Base-by-base conservation (phyloP, 2,113 vertebrate species). In the Hypocryptadius cinnamomeus region DNA sequence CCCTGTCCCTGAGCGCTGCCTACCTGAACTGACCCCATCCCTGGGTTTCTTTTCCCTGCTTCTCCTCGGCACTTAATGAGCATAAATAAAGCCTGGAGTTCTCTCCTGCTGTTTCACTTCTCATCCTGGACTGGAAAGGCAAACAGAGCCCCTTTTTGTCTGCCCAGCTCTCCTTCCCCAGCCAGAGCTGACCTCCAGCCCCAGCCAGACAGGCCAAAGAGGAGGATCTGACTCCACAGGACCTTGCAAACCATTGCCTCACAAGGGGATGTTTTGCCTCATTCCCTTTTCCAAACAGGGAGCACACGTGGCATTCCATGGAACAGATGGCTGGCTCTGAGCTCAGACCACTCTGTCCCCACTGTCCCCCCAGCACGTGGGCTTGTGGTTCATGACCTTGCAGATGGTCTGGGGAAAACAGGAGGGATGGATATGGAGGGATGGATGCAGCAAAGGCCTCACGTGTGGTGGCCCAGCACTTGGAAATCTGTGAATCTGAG, bases 1-100 rank as follows among this genome's bases (percentile, higher is more conserved):
- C 35, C 19, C 25, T 11, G 31, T 40, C 22, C 21, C 37, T 4
- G 6, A 53, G 16, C 0, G 0, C 57, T 66, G 68, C n/a, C 64
- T 54, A 24, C 54, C 64, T 79, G 57, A 63, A 66, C 23, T 0
- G 0, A 50, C 9, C 11, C 13, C 15, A 13, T 18, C 39, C 27
- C 31, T 23, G 24, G 10, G 5, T 76, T 83, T 86, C 51, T 66
- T 51, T 48, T 39, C 63, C 37, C 45, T 44, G 37, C 51, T 76
- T 71, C 44, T 79, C 28, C 61, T 68, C 0, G 0, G 48, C 23
- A 33, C 5, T 51, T 64, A 25, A 2, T 23, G 54, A 64, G 13
- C 30, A 45, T 20, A n/a, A 78, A 70, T 33, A 74, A 85, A 79
- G 42, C 61, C 79, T 40, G 45, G 31, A 81, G 59, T n/a, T 45